Evolutionary conservation across 2,797 vertebrate species (phyloP).

Genomic region (Crotalus adamanteus): DNA sequence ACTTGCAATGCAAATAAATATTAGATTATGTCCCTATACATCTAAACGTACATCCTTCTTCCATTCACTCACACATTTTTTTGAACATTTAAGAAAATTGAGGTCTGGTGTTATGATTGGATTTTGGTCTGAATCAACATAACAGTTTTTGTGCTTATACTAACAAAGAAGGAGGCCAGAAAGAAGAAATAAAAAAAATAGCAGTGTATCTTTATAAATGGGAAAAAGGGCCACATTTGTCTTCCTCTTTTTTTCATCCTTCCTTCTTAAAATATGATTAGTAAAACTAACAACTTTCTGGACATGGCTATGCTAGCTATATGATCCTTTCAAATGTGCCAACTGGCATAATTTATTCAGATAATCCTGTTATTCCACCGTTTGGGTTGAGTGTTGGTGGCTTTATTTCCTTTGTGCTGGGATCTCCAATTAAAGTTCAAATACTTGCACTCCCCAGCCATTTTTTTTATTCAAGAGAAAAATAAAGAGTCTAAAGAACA

Average conservation of each 20-base stretch:
- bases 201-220: constrained; percentile 5
- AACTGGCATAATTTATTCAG: constrained; percentile 44
- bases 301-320: constrained; percentile 35
- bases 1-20: background rate
- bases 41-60: background rate
- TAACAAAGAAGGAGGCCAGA: background rate
- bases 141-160: background rate
- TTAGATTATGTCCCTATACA: background rate
- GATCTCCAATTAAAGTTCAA: constrained; percentile 57
- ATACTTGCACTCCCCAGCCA: constrained; percentile 62
- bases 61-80: background rate
- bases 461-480: constrained; percentile 55
- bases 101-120: background rate
- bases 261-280: constrained; percentile 33
- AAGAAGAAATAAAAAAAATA: background rate
- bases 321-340: constrained; percentile 35
- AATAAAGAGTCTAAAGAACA: constrained; percentile 58
- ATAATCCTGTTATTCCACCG: constrained; percentile 47
- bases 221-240: background rate
- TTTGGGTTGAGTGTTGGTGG: constrained; percentile 48
- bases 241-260: background rate
- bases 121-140: background rate
- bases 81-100: background rate
- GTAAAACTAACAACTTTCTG: constrained; percentile 2
- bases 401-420: constrained; percentile 48